phyloP scores from a whole-genome alignment of 2,113 vertebrate species.

The Glaucomys volans region DNA sequence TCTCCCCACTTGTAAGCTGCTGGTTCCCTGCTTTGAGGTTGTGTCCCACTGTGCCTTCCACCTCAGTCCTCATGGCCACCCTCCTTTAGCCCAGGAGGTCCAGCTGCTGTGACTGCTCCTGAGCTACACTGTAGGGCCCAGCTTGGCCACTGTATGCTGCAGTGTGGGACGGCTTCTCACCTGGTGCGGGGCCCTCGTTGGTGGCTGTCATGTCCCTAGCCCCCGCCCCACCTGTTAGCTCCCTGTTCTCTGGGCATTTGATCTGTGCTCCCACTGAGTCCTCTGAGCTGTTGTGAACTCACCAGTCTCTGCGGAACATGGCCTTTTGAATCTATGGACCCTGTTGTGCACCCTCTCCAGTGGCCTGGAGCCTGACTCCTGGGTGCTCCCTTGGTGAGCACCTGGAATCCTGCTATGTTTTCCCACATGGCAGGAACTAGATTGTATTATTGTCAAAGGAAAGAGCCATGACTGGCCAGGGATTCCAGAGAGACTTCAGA shows the following conservation, averaged over 20 bases:
- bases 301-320: neutral
- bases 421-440: too few species aligned
- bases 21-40: neutral
- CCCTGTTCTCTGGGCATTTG: neutral
- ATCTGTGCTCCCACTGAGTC: neutral
- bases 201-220: neutral
- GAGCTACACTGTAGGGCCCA: neutral
- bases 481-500: neutral
- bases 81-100: too few species aligned
- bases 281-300: neutral
- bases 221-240: too few species aligned
- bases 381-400: neutral
- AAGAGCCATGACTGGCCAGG: neutral
- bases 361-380: neutral
- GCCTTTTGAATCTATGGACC: too few species aligned
- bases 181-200: neutral
- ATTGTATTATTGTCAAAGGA: fast-evolving
- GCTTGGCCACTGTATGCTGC: neutral
- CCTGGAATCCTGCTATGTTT: neutral
- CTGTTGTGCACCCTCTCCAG: neutral
- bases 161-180: neutral
- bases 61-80: neutral
- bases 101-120: neutral
- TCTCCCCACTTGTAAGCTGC: neutral
- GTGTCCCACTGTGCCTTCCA: too few species aligned